Evolutionary conservation across 1,140 invertebrate species (phyloP).

Genomic region (Atta cephalotes): DNA sequence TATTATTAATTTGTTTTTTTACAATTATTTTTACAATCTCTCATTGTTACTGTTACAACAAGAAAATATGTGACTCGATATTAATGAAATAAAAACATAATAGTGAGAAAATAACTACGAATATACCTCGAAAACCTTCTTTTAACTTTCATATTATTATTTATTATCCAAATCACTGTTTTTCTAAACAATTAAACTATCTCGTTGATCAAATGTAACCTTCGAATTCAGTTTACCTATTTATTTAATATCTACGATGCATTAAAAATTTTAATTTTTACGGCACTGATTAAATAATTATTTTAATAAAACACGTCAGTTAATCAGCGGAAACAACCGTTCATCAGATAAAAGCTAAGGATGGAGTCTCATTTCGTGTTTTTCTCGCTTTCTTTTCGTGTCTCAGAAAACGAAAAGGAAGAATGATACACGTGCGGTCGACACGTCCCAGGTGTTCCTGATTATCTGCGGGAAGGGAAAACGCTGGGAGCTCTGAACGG

Average conservation of each 20-base stretch:
- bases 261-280: background rate
- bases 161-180: background rate
- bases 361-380: background rate
- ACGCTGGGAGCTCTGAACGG: background rate
- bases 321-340: background rate
- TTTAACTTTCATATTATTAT: slow-evolving; percentile 19
- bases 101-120: background rate
- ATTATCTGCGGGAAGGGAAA: slow-evolving; percentile 47
- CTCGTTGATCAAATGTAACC: background rate
- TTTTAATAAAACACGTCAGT: background rate
- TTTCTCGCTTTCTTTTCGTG: slow-evolving; percentile 5
- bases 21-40: slow-evolving; percentile 29
- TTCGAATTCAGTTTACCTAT: background rate
- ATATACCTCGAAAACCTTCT: background rate
- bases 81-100: slow-evolving; percentile 54
- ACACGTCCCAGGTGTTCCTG: slow-evolving; percentile 46
- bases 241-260: background rate
- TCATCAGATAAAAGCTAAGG: background rate
- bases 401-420: slow-evolving; percentile 17
- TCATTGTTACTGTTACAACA: background rate
- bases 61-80: slow-evolving; percentile 7
- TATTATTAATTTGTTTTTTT: background rate
- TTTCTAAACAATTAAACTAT: background rate
- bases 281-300: background rate
- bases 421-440: slow-evolving; percentile 46